Conservation (phyloP, 2,113 vertebrate genomes). For the Hemichromis elongatus region DNA sequence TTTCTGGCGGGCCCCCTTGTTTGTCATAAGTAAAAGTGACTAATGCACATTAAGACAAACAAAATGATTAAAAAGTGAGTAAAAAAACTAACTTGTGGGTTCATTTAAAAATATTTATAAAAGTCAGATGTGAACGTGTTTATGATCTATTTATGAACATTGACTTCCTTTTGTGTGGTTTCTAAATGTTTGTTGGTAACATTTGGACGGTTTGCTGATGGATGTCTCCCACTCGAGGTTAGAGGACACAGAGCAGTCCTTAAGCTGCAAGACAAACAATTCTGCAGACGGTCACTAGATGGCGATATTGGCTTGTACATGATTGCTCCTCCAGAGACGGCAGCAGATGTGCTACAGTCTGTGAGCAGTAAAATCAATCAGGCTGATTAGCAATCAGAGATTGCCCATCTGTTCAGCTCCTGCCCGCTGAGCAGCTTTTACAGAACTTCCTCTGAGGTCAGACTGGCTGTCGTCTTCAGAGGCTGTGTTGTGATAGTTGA, state of each 20-base stretch:
- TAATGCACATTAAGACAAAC: background rate
- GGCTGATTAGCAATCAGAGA: background rate
- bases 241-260: background rate
- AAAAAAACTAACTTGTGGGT: background rate
- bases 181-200: background rate
- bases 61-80: background rate
- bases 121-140: background rate
- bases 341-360: background rate
- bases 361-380: background rate
- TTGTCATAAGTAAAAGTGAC: background rate
- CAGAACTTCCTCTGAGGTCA: background rate
- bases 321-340: background rate
- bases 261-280: background rate
- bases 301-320: background rate
- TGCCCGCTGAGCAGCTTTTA: background rate
- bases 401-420: background rate
- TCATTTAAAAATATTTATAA: no score
- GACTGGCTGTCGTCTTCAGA: background rate
- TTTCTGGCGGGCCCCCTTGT: no score
- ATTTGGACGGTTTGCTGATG: background rate
- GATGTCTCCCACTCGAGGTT: background rate
- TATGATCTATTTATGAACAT: background rate
- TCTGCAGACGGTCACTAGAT: background rate
- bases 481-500: background rate
- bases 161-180: background rate